Evolutionary conservation across 2,888 invertebrate species (phyloP), one percentile per base, ranked within the genome.

Genomic region (Oegoconia quadripuncta): DNA sequence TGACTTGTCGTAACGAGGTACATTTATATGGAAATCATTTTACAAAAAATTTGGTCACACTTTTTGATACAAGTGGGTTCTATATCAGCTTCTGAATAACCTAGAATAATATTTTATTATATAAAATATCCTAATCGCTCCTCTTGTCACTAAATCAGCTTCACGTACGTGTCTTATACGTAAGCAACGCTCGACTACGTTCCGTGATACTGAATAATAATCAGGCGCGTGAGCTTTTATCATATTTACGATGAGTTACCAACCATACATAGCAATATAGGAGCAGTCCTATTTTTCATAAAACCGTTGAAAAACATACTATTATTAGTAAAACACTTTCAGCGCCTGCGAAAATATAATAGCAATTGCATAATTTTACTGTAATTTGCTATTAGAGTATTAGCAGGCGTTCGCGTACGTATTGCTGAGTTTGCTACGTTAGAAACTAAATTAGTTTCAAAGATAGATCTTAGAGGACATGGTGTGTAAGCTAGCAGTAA

Each of bases 161-260:
- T 4, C 3, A 11, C n/a, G 27, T 27, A 27, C 27, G 27, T 27
- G 27, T 27, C 13, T 13, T 13, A 27, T 27, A 27, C 27, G 12
- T 13, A 27, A 13, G 12, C 12, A 27, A 13, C 12, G 12, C 12
- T 14, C n/a, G n/a, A n/a, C 27, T 13, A 12, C 27, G 59, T 58
- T 62, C 45, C 68, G 68, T 68, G 68, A 59, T 67, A 56, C 61
- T 56, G 68, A 67, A 68, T 68, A 66, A 57, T 64, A 66, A 60
- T 54, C 37, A 50, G 46, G 48, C 49, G 50, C 52, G 49, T 36
- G 43, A 40, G 52, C 52, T 52, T 58, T 59, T 51, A 59, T 48
- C 60, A 57, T 51, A 54, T 59, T 57, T 58, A 57, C 41, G 40
- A 34, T 45, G 43, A 23, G 37, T 31, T 31, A 30, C 37, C 7